Evolutionary conservation across 2,113 vertebrate genomes (phyloP), one percentile per base, ranked within the genome.

Genomic region (Toxotes jaculatrix): DNA sequence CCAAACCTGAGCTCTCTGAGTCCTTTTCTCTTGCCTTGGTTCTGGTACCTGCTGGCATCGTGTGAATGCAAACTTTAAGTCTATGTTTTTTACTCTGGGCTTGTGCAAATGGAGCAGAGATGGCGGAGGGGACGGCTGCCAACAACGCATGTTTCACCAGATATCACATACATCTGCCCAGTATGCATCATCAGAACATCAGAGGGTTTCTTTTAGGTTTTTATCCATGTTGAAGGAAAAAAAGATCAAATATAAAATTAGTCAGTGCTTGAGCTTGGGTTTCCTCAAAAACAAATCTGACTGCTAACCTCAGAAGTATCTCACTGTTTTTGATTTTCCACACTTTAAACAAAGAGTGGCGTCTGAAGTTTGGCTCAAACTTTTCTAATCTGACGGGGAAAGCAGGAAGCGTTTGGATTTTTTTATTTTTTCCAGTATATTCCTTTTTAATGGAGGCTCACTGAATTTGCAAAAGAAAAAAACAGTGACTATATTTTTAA

Each of bases 61-160:
- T 9, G 17, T 55, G 43, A 32, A 40, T 3, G 8, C 19, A 68
- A n/a, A 70, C 31, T 23, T 31, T 2, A n/a, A 51, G n/a, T 51
- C 32, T 60, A 0, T 74, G 6, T 53, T 51, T 80, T 55, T 62
- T 55, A 27, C 34, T 74, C 34, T 75, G 81, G 67, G 74, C 40
- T 51, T 21, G 70, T 84, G 87, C 81, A 84, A 76, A 86, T 4
- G 40, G 21, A 72, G 78, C 82, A 60, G 69, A 67, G 14, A n/a
- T 0, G 8, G 1, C 4, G 0, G 53, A 17, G 21, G 7, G 7
- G 36, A 3, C 14, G 6, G 4, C 61, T 10, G n/a, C 31, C 11
- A 13, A 5, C 31, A 4, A 11, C 0, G n/a, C 65, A 23, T 14
- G 0, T 55, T 40, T 23, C 31, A 57, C 56, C 38, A 12, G 7